Percentiles rank a stretch among this genome's conserved stretches.
Conservation (phyloP, 2,888 invertebrate genomes). For the Melanostoma scalare region DNA sequence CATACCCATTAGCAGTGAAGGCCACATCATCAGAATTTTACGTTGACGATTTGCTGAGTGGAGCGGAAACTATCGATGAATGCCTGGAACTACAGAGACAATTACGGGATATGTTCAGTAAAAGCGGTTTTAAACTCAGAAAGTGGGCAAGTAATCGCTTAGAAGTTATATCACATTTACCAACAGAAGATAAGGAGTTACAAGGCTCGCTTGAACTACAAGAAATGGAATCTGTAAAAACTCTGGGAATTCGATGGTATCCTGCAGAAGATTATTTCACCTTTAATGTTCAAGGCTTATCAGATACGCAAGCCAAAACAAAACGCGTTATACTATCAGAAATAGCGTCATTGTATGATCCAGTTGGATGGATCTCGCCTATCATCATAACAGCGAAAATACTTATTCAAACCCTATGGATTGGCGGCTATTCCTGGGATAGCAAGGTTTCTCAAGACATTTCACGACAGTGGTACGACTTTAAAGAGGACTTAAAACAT, state of each 20-base stretch:
- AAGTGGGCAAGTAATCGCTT: neutral
- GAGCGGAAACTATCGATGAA: neutral
- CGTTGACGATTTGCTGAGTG: too few species aligned
- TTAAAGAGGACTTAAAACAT: neutral
- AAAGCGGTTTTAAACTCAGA: neutral
- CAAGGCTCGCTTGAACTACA: neutral
- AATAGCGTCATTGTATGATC: slow-evolving; percentile 5
- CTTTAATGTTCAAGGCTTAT: slow-evolving; percentile 2
- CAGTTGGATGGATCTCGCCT: slow-evolving; percentile 1
- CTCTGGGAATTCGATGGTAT: neutral
- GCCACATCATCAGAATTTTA: too few species aligned
- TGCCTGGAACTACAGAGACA: neutral
- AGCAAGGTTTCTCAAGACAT: neutral
- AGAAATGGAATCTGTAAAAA: neutral
- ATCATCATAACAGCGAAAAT: slow-evolving; percentile 3
- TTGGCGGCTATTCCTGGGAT: neutral
- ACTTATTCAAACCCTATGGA: neutral
- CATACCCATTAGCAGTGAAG: too few species aligned
- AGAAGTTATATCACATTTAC: neutral
- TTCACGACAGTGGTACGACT: neutral
- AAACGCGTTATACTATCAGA: neutral
- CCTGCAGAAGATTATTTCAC: neutral
- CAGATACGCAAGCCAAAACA: neutral
- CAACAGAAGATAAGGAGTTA: slow-evolving; percentile 1
- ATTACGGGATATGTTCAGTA: neutral